Evolutionary conservation across 92 coral and sea anemone genomes (phyloP), one percentile per base, ranked within the genome.

Genomic region (Palythoa grandis): DNA sequence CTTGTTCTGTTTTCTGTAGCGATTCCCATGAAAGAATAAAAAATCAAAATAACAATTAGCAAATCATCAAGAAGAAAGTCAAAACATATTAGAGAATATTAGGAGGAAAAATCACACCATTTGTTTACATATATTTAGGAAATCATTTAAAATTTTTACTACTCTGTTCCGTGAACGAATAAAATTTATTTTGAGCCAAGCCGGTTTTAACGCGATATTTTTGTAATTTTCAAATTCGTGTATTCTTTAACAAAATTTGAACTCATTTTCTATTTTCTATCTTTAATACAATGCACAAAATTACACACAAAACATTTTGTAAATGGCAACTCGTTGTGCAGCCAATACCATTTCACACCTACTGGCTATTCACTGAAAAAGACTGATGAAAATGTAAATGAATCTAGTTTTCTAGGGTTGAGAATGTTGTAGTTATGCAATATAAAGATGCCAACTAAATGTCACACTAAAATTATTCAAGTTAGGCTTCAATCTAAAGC

Each of bases 1-100:
- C 83, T 78, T 78, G 39, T 78, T 78, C 56, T 13, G 38, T 37
- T 78, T 78, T 52, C 83, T 78, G 83, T 37, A 57, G 50, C 11
- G 25, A 9, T 37, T 60, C 15, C 13, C 39, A 47, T 37, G 40
- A 52, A 78, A 78, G 66, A 60, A 25, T 0, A 50, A 78, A 25
- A 57, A 78, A 78, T n/a, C 50, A 61, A 78, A 77, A 61, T 19
- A 60, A 60, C 38, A 61, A 78, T 60, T 78, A 78, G 47, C 70
- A 78, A 20, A 39, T 40, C 65, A 78, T 78, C 25, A 60, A 61
- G 53, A 38, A 38, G 48, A 29, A 35, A 77, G 17, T 57, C 70
- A n/a, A 77, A 57, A 52, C 52, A 57, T 35, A 78, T 39, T 78
- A 20, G 48, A 78, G 70, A 0, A 56, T 17, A 14, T 38, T 16